A percentile compares a stretch with the other conserved stretches of the same genome.
Conservation (phyloP, 2,113 vertebrate species). For the Lanius collurio region DNA sequence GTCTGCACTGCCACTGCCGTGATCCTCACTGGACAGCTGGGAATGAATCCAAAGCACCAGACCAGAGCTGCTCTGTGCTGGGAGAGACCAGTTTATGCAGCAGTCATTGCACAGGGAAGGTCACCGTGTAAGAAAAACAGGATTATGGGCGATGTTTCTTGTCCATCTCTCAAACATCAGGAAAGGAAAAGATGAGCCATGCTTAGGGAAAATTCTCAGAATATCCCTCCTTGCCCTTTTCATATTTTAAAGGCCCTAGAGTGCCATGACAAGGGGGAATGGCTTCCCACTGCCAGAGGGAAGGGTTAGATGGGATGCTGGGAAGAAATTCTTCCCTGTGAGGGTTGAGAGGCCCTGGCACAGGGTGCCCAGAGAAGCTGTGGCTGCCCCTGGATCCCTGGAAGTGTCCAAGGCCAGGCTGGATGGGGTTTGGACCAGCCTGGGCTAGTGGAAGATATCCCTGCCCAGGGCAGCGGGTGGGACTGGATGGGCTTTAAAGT, state of each 20-base stretch:
- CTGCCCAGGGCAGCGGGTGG: neutral
- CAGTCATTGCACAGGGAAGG: neutral
- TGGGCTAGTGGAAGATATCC: fast-evolving
- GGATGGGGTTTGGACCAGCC: fast-evolving
- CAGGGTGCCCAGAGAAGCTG: fast-evolving
- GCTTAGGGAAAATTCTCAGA: neutral
- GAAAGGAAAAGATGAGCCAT: neutral
- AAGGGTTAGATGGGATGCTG: too few species aligned
- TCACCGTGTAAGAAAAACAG: neutral
- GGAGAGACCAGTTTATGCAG: neutral
- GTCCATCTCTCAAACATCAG: neutral
- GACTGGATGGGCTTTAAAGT: fast-evolving
- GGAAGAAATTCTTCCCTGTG: neutral
- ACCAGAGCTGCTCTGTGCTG: neutral
- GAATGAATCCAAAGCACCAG: neutral
- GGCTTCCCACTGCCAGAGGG: neutral
- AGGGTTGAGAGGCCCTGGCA: fast-evolving
- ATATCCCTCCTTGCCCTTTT: neutral
- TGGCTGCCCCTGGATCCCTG: neutral
- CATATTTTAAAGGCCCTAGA: neutral
- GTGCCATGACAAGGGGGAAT: too few species aligned
- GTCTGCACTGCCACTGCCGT: neutral
- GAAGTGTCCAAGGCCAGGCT: fast-evolving
- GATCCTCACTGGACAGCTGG: neutral
- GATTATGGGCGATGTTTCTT: neutral